Base-by-base conservation (phyloP, 2,113 vertebrate genomes). In the Odocoileus virginianus region DNA sequence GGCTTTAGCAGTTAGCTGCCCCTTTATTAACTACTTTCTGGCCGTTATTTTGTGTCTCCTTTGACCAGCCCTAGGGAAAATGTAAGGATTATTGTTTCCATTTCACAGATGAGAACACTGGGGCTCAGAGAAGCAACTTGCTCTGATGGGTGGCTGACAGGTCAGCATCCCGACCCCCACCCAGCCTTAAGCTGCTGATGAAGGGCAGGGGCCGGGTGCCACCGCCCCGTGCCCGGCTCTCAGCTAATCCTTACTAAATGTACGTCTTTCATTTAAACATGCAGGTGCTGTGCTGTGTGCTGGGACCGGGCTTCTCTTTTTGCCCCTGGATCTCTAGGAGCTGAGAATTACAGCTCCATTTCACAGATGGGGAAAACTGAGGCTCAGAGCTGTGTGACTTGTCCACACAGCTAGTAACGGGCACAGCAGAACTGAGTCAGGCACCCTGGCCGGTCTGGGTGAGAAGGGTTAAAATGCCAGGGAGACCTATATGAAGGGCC, bases 121-220 rank as follows among this genome's bases (percentile, higher is more conserved):
- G 8, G 33, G 28, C 54, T 82, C 79, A 47, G 85, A 61, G 84
- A 30, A 30, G 54, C 28, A 4, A 16, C 81, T 52, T 52, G 54
- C 84, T 40, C 9, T 25, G 64, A 15, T 30, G 3, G 1, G 19
- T 36, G 58, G 10, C n/a, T 36, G 50, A 36, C 78, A 79, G 74
- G 6, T 57, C 30, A 36, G 61, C 1, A 7, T 2, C 67, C n/a
- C 6, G 6, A 16, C 6, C 47, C 36, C 27, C 3, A 0, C 1
- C 21, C 27, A 25, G 5, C 36, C 85, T 82, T 15, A 43, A 47
- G 64, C 33, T 36, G 33, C 43, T 36, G 54, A 19, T 36, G 54
- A 19, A 2, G 57, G 17, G 60, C 16, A 58, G 82, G 27, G 40
- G 27, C 36, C 28, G 7, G 28, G 33, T 6, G n/a, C 67, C 23